Evolutionary conservation across 2,888 invertebrate species (phyloP).

Genomic region (Hirtodrosophila cameraria): DNA sequence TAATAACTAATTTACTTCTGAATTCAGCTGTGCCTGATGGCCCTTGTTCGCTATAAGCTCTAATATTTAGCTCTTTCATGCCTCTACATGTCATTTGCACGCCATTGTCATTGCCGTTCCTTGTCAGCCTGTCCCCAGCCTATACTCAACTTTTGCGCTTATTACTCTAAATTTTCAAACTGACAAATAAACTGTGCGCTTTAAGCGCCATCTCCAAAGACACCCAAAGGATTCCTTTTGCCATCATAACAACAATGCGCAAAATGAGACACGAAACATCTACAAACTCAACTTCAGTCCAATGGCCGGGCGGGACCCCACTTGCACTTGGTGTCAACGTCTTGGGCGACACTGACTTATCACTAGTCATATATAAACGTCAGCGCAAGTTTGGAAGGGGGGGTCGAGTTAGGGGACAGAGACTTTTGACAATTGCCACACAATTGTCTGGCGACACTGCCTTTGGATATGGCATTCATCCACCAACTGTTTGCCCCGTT

Average conservation of each 20-base stretch:
- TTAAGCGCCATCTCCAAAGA: slow-evolving; percentile 65
- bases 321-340: slow-evolving; percentile 62
- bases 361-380: slow-evolving; percentile 77
- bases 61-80: slow-evolving; percentile 12
- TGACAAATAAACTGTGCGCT: slow-evolving; percentile 78
- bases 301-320: slow-evolving; percentile 26
- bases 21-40: slow-evolving; percentile 30
- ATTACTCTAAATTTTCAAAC: slow-evolving; percentile 67
- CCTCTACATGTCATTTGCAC: slow-evolving; percentile 45
- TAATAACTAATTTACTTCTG: slow-evolving; percentile 80
- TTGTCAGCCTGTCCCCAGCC: slow-evolving; percentile 63
- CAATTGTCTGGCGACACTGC: slow-evolving; percentile 73
- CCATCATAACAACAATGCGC: slow-evolving; percentile 66
- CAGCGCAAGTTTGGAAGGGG: slow-evolving; percentile 27
- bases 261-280: slow-evolving; percentile 40
- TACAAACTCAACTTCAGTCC: slow-evolving; percentile 6
- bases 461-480: slow-evolving; percentile 47
- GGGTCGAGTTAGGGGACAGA: slow-evolving; percentile 20
- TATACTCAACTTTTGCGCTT: slow-evolving; percentile 66
- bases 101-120: no score
- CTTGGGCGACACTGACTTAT: slow-evolving; percentile 71
- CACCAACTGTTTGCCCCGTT: slow-evolving; percentile 46
- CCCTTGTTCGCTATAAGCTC: neutral
- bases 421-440: slow-evolving; percentile 82
- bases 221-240: slow-evolving; percentile 66